Conservation (phyloP, 2,888 invertebrate genomes). For the Mythimna albipuncta region DNA sequence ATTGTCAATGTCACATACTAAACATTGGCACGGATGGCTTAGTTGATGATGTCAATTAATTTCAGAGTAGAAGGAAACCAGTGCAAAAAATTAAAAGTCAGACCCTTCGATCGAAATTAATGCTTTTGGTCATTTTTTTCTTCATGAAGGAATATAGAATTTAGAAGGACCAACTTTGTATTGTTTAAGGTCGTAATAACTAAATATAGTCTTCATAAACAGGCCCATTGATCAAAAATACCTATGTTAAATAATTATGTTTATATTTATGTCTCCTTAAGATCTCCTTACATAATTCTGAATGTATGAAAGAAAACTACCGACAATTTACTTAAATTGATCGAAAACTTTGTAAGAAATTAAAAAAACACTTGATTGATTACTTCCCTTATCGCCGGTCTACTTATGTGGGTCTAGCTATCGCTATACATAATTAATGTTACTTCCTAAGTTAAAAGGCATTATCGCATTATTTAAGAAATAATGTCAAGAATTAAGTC, state of each 20-base stretch:
- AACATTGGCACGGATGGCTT: background rate
- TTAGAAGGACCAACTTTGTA: too few species aligned
- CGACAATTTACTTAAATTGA: background rate
- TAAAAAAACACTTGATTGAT: conserved; percentile 22
- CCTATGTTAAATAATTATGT: background rate
- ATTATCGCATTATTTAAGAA: conserved; percentile 1
- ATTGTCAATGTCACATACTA: conserved; percentile 27
- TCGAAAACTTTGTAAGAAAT: conserved; percentile 10
- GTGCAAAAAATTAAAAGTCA: background rate
- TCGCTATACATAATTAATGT: conserved; percentile 18
- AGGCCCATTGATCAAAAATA: background rate
- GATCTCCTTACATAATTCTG: background rate
- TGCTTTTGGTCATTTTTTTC: too few species aligned
- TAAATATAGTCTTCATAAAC: background rate
- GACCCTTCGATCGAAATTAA: too few species aligned
- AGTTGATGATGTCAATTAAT: conserved; percentile 15
- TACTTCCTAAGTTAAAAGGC: conserved; percentile 27
- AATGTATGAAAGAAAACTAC: background rate
- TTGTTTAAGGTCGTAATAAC: too few species aligned
- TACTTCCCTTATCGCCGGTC: background rate
- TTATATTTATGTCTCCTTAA: background rate
- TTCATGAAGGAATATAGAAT: background rate
- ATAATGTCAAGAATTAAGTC: conserved; percentile 15
- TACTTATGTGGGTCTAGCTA: too few species aligned
- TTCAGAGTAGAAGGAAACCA: background rate